Percentiles rank a stretch among this genome's conserved stretches.
These are phyloP conservation scores for Orbicella faveolata DNA, from an alignment of 64 coral and sea anemone species.

Conservation along the genomic window DNA sequence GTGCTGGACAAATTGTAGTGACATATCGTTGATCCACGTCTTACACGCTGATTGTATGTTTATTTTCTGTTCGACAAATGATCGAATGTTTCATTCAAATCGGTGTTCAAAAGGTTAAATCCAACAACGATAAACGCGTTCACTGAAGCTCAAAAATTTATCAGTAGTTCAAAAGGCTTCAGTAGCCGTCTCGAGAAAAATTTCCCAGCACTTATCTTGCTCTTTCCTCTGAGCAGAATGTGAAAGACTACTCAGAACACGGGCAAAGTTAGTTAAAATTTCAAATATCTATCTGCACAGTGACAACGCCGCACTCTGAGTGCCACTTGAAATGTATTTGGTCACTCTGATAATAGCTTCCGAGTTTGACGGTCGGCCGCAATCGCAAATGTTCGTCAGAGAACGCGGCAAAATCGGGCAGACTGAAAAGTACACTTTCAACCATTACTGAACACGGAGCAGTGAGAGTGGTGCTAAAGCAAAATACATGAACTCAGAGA, in stretches of 20 bases:
- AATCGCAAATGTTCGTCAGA: neutral
- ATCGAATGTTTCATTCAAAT: neutral
- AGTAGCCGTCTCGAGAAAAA: too few relatives aligned
- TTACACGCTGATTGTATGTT: neutral
- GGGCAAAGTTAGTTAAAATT: neutral
- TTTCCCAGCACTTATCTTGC: too few relatives aligned
- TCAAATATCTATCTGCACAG: slow-evolving; percentile 19
- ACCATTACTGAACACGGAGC: neutral
- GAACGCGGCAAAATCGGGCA: neutral
- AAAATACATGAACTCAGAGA: neutral
- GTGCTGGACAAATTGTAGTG: too few relatives aligned
- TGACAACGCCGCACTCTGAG: neutral
- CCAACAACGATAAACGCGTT: too few relatives aligned
- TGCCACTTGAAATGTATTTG: neutral
- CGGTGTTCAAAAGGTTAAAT: neutral
- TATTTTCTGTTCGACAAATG: neutral
- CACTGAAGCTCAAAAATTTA: too few relatives aligned
- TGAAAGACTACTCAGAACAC: neutral
- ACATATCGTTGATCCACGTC: too few relatives aligned
- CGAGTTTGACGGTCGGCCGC: neutral
- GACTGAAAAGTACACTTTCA: neutral
- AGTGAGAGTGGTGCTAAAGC: neutral
- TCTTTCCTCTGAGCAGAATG: too few relatives aligned
- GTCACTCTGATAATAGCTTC: neutral
- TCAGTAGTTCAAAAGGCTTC: too few relatives aligned